Percentiles rank a stretch among this genome's conserved stretches.
These are phyloP conservation scores for Pachycephus smyrnensis DNA, from an alignment of 2,888 invertebrate species.

Conservation along the genomic window DNA sequence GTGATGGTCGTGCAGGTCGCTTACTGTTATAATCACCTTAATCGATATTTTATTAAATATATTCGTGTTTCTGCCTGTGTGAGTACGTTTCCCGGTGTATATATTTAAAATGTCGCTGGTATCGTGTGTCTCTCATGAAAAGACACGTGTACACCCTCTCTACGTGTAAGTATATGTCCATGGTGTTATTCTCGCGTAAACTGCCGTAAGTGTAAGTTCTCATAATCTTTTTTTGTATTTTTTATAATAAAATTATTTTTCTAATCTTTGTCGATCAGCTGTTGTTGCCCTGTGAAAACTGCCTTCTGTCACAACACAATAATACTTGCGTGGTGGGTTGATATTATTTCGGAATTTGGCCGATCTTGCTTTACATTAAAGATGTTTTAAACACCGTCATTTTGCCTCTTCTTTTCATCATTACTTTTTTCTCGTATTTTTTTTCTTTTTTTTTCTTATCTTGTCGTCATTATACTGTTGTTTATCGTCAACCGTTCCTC, in stretches of 20 bases:
- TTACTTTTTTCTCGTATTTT: constrained; percentile 18
- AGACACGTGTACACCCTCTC: not conserved
- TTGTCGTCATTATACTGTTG: constrained; percentile 19
- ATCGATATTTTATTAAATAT: constrained; percentile 42
- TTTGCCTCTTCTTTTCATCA: constrained; percentile 15
- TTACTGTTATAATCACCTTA: constrained; percentile 24
- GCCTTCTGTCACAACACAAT: constrained; percentile 73
- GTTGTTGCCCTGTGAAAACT: constrained; percentile 79
- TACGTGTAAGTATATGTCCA: not conserved
- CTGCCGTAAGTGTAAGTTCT: constrained; percentile 32
- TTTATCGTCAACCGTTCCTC: constrained; percentile 4
- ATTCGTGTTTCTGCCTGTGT: constrained; percentile 43
- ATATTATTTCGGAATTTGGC: constrained; percentile 20
- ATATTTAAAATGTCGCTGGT: not conserved
- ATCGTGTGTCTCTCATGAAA: not conserved
- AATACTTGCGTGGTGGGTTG: constrained; percentile 65
- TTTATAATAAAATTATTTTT: constrained; percentile 71
- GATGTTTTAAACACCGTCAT: constrained; percentile 3
- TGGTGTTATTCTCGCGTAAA: not conserved
- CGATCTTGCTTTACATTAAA: constrained; percentile 8
- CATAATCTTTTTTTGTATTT: constrained; percentile 66
- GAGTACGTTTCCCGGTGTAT: not conserved
- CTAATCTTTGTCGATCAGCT: constrained; percentile 73
- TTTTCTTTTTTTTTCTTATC: constrained; percentile 18
- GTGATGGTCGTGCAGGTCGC: constrained; percentile 47